Base-by-base conservation (phyloP, 2,888 invertebrate species). In the Hedya salicella region DNA sequence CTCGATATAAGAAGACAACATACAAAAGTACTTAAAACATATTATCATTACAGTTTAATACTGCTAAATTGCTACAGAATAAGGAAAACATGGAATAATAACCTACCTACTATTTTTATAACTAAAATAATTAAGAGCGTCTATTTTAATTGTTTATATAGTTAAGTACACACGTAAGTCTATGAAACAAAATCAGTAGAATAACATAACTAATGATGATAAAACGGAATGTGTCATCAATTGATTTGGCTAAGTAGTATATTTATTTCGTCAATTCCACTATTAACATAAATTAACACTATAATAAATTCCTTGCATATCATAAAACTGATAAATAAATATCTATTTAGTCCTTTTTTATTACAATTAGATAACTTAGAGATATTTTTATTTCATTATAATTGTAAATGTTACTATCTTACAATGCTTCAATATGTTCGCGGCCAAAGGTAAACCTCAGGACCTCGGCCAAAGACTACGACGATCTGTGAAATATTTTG, bases 51-150 rank as follows among this genome's bases (percentile, higher is more conserved):
- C 36, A 32, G 17, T 44, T 0, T 57, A 57, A 46, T 46, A 44
- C 56, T 44, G 56, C 30, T 30, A 30, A 25, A 25, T 25, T 25
- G 25, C 25, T 25, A 25, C 4, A 0, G 25, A 25, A 56, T 17
- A 30, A 32, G 13, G 21, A 32, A 13, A 46, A 25, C 3, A 44
- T 32, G 44, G 57, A 57, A 42, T 25, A 42, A 16, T 19, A 42
- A 14, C 21, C 44, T 44, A 36, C 25, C 32, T 1, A 36, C 3
- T n/a, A 57, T 14, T 39, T 14, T 36, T 62, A 53, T 17, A 62
- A 54, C 39, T 56, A 62, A 62, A 46, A 19, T 62, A 54, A 62
- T 54, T 62, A 62, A 25, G 14, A 56, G 40, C 13, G 2, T 14
- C 25, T 25, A 21, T 36, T 40, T 25, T 8, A 56, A 44, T 56